These are phyloP conservation scores for Conger conger DNA, from an alignment of 2,113 vertebrate species.

Conservation along the genomic window DNA sequence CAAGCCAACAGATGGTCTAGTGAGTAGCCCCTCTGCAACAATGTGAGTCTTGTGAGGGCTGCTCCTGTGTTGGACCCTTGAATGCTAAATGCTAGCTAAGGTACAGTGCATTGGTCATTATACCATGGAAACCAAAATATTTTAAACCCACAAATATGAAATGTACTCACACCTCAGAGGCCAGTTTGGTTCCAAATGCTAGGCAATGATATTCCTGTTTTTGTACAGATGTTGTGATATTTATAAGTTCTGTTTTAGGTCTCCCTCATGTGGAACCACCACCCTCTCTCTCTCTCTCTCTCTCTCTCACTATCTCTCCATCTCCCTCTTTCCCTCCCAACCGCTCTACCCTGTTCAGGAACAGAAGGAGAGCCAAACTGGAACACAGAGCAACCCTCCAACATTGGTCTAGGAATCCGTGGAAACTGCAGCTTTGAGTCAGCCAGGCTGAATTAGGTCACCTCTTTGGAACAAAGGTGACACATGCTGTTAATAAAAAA, in stretches of 20 bases:
- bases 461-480: slow-evolving; percentile 13
- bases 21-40: too few species aligned
- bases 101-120: too few species aligned
- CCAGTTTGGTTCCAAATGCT: neutral
- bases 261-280: neutral
- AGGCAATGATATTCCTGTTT: neutral
- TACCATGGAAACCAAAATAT: neutral
- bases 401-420: neutral
- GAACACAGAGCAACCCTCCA: neutral
- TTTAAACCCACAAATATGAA: neutral
- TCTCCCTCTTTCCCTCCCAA: neutral
- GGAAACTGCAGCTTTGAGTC: slow-evolving; percentile 8
- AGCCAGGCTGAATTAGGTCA: slow-evolving; percentile 37
- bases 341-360: neutral
- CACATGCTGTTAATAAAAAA: slow-evolving; percentile 57
- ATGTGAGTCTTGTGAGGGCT: too few species aligned
- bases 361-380: slow-evolving; percentile 28
- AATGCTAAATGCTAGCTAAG: too few species aligned
- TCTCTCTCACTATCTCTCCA: too few species aligned
- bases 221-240: neutral
- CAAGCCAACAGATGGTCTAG: too few species aligned
- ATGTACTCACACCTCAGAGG: too few species aligned
- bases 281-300: slow-evolving; percentile 2
- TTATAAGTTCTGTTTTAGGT: slow-evolving; percentile 3
- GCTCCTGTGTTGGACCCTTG: too few species aligned